Base-by-base conservation (phyloP, 2,113 vertebrate genomes). In the Saguinus midas region DNA sequence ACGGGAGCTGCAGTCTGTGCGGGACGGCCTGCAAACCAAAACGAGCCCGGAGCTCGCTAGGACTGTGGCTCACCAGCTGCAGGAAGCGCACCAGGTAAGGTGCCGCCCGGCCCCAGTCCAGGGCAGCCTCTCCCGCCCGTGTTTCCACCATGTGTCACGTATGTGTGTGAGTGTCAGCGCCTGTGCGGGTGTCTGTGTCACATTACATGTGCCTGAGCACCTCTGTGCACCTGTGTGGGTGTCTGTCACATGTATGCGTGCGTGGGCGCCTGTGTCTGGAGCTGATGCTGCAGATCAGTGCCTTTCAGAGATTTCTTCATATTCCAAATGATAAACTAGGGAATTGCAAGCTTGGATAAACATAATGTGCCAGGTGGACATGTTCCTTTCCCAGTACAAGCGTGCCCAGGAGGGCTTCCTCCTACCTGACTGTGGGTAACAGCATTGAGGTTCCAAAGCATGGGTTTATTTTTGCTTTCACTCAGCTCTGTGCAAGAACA, bases 41-140 rank as follows among this genome's bases (percentile, higher is more conserved):
- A 92, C 98, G 81, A 98, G 98, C 93, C 87, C 98, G 29, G 66
- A 98, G 82, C 99, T 99, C 91, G 87, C 98, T n/a, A 99, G 97
- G 95, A 97, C 98, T 79, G 98, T 99, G 99, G 98, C 99, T 45
- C 86, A 96, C 3, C 98, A 99, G 97, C 97, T 99, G 80, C 98
- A 97, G 96, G 98, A 84, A 9, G 96, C 97, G 58, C 99, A 98
- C 97, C 99, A 99, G 99, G 99, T 99, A 80, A 98, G 98, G 13
- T 8, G 0, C 48, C 2, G 8, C 35, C 35, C 23, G 4, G 8
- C 25, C 18, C 18, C 3, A 5, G 43, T 14, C 35, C 66, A 14
- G 84, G 52, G 9, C 35, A 17, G 5, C 16, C 11, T 52, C 5
- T 37, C 35, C 43, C 1, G 10, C 52, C 48, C 8, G 4, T 8